Percentiles rank a stretch among this genome's conserved stretches.
Conservation (phyloP, 2,888 invertebrate species). For the Drosophila engyochracea region DNA sequence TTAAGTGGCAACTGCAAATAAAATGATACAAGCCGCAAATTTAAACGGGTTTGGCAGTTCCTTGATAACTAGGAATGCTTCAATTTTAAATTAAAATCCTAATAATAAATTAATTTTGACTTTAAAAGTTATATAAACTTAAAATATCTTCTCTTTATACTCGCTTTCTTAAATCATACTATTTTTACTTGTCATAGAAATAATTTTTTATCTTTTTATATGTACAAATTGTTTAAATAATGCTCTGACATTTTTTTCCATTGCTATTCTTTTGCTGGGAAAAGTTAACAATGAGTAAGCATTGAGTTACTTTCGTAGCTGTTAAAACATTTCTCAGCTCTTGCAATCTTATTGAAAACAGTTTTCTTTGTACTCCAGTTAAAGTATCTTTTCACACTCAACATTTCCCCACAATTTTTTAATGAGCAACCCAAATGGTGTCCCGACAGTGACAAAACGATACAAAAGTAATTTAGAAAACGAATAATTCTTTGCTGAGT, state of each 20-base stretch:
- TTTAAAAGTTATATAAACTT: neutral
- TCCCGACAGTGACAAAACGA: slow-evolving; percentile 47
- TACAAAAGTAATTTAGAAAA: slow-evolving; percentile 50
- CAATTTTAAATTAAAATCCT: neutral
- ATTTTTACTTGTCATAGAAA: neutral
- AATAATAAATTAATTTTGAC: neutral
- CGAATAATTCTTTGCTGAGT: slow-evolving; percentile 49
- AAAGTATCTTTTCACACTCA: slow-evolving; percentile 7
- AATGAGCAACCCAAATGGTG: slow-evolving; percentile 34
- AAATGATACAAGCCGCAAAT: slow-evolving; percentile 9
- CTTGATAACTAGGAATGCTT: neutral
- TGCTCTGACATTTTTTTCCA: neutral
- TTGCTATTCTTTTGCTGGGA: neutral
- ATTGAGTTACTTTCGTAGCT: neutral
- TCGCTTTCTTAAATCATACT: neutral
- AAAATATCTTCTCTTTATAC: neutral
- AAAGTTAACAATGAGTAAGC: neutral
- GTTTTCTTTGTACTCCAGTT: slow-evolving; percentile 3
- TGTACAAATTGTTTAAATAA: neutral
- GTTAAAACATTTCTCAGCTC: neutral
- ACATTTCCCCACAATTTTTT: slow-evolving; percentile 13
- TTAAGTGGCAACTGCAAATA: slow-evolving; percentile 16
- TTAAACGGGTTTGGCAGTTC: neutral
- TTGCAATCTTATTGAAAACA: slow-evolving; percentile 3
- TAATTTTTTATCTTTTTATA: neutral